phyloP scores from a whole-genome alignment of 2,888 invertebrate species.

The Sinhomidia bicolor region DNA sequence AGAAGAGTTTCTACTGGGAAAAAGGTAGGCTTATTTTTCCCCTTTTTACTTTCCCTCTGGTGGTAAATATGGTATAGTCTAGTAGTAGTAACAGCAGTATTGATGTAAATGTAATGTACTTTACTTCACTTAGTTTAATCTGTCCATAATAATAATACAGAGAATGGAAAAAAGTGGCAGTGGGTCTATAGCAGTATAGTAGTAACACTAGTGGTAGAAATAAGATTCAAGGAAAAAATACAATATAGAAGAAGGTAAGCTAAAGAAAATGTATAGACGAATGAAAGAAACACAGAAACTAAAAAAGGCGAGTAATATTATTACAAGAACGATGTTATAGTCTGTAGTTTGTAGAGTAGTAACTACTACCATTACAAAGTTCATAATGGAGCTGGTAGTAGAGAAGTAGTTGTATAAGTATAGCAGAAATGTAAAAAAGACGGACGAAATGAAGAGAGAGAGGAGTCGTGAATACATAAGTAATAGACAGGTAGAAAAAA shows the following conservation, averaged over 20 bases:
- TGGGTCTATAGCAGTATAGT: neutral
- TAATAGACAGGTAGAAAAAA: constrained; percentile 45
- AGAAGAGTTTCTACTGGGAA: neutral
- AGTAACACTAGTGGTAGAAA: neutral
- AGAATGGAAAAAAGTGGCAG: constrained; percentile 12
- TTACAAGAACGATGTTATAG: neutral
- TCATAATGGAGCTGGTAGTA: constrained; percentile 7
- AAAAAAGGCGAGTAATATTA: constrained; percentile 4
- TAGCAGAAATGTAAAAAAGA: neutral
- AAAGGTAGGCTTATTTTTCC: neutral
- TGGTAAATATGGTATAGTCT: neutral
- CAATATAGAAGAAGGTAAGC: neutral
- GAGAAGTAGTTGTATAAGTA: neutral
- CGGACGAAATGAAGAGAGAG: neutral
- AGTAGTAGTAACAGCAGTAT: neutral
- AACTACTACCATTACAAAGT: neutral
- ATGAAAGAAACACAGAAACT: neutral
- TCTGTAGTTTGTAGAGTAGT: neutral
- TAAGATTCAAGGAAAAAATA: neutral
- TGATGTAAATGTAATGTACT: constrained; percentile 37
- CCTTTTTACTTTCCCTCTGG: neutral
- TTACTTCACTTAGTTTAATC: constrained; percentile 50
- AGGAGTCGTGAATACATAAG: constrained; percentile 37
- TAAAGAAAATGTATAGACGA: neutral
- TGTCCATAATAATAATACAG: constrained; percentile 44